Conservation (phyloP, 2,113 vertebrate genomes). For the Platysteira castanea region DNA sequence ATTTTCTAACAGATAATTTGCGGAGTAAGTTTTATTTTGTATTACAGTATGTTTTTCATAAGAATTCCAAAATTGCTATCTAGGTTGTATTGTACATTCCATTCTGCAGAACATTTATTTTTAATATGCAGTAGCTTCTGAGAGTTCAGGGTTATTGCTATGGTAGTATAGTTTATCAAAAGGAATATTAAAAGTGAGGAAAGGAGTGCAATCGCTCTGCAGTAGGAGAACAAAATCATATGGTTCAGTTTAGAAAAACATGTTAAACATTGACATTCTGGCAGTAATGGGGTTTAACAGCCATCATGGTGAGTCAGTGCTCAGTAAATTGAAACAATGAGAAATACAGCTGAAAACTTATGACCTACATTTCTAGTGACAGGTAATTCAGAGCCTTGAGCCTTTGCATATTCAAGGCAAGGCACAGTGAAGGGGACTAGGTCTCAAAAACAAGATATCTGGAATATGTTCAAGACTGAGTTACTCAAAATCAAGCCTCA, state of each 20-base stretch:
- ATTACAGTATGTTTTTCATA: conserved; percentile 11
- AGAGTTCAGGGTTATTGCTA: conserved; percentile 28
- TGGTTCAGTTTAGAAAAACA: conserved; percentile 24
- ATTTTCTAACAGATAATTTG: conserved; percentile 46
- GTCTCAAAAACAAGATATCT: neutral
- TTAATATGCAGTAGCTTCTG: neutral
- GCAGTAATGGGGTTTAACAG: neutral
- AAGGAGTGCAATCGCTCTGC: neutral
- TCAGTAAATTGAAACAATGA: neutral
- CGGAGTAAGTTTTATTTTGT: conserved; percentile 30
- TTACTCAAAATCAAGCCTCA: neutral
- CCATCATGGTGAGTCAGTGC: neutral
- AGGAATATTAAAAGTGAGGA: conserved; percentile 33
- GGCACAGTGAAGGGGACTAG: neutral
- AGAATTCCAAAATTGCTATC: conserved; percentile 30
- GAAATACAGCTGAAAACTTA: neutral
- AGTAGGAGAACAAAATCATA: conserved; percentile 6
- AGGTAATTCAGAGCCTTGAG: neutral
- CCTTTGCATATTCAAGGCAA: neutral
- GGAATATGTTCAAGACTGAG: neutral
- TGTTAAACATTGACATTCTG: neutral
- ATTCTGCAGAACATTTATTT: conserved; percentile 17
- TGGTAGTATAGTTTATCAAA: conserved; percentile 37
- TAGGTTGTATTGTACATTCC: neutral
- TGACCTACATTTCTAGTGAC: neutral